Percentiles rank a stretch among this genome's conserved stretches.
Conservation (phyloP, 1,140 invertebrate genomes). For the Harlomillsia oculata region DNA sequence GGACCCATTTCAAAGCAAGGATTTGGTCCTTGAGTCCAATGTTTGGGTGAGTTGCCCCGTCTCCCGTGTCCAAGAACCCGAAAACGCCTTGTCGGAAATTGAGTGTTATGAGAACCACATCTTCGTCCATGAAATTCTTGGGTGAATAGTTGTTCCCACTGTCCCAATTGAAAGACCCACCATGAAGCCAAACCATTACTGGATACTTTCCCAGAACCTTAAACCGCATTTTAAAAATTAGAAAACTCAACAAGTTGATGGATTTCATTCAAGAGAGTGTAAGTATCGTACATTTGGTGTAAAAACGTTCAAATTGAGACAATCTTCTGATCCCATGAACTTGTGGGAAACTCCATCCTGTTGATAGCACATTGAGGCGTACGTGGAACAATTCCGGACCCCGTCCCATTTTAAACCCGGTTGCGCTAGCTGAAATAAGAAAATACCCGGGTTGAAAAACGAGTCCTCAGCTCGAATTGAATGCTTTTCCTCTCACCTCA, state of each 20-base stretch:
- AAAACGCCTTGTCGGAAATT: too few relatives aligned
- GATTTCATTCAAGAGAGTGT: neutral
- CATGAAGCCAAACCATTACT: neutral
- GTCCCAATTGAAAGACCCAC: neutral
- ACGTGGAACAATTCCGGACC: too few relatives aligned
- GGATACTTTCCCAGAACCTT: neutral
- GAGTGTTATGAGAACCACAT: too few relatives aligned
- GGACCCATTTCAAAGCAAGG: too few relatives aligned
- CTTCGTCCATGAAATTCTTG: neutral
- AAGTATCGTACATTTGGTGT: neutral
- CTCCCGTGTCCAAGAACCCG: neutral
- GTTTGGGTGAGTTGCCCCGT: too few relatives aligned
- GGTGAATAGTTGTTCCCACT: neutral
- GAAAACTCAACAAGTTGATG: too few relatives aligned
- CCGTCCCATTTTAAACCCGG: neutral
- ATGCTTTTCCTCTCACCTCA: neutral
- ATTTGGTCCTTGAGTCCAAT: too few relatives aligned
- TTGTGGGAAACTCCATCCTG: neutral
- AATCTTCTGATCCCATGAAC: neutral
- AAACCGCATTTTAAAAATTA: neutral
- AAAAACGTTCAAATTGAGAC: neutral
- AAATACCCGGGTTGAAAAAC: neutral
- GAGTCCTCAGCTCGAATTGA: neutral
- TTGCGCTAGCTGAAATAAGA: neutral
- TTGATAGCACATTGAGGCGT: neutral